Conservation (phyloP, 2,797 vertebrate genomes). For the Morelia viridis region DNA sequence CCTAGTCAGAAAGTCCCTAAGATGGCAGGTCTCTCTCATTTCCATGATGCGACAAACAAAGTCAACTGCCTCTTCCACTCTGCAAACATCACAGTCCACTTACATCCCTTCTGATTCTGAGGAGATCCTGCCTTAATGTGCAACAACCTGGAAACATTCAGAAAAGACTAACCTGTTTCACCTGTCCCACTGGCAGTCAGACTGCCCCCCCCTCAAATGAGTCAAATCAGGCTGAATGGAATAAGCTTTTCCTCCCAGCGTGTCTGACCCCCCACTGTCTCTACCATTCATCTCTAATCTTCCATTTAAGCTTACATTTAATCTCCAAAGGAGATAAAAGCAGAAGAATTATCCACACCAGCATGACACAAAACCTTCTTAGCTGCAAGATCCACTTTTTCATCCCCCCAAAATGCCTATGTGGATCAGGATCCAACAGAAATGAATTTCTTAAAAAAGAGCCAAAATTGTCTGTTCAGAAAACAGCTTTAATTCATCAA, state of each 20-base stretch:
- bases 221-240: background rate
- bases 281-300: background rate
- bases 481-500: background rate
- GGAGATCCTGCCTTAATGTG: background rate
- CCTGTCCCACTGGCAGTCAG: background rate
- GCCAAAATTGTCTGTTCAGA: background rate
- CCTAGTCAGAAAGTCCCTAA: too few species aligned
- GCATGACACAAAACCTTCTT: background rate
- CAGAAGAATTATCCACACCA: conserved; percentile 1
- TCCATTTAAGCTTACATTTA: conserved; percentile 3
- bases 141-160: background rate
- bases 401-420: background rate
- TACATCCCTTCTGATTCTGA: background rate
- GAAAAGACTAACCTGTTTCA: background rate
- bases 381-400: background rate
- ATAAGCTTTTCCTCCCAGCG: background rate
- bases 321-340: background rate
- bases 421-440: background rate
- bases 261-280: background rate
- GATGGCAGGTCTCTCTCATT: background rate
- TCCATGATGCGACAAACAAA: background rate
- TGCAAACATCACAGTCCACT: background rate
- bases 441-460: background rate
- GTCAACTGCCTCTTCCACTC: background rate
- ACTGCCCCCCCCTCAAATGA: background rate